Evolutionary conservation across 2,888 invertebrate genomes (phyloP), one percentile per base, ranked within the genome.

Genomic region (Belgica antarctica): DNA sequence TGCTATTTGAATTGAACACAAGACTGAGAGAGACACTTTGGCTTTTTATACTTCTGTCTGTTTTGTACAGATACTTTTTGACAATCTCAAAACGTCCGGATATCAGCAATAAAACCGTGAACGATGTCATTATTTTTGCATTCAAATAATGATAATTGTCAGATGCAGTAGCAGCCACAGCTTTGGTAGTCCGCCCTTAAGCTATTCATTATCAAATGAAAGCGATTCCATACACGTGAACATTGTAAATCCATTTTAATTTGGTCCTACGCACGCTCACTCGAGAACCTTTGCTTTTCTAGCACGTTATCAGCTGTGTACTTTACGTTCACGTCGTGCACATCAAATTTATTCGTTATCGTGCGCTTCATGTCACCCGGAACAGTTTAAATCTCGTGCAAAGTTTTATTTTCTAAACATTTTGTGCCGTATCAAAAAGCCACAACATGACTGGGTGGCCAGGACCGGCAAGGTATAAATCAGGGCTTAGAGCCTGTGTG

Each of bases 281-380:
- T 19, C 19, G 12, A 22, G 15, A 41, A 52, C 22, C 22, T 17
- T 22, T 5, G 12, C 19, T 5, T n/a, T 31, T 52, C 12, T 52
- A 2, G 22, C 41, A 31, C 52, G 17, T 52, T 52, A 52, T 52
- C 52, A 22, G 19, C 19, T 17, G 3, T 8, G 12, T 31, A 12
- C 34, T 31, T 31, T 31, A 31, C 34, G 34, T 8, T 31, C 34
- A 12, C 5, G 34, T 22, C 52, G 22, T 52, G 17, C 34, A 31
- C 34, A 31, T 19, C 17, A 52, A 52, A 52, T 52, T 17, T 22
- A 52, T 52, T 52, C 52, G 5, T n/a, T 52, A 52, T 52, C 52
- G 22, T 4, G 46, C 15, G 52, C 52, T 22, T 52, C 52, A 22
- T 52, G 52, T 52, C 52, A 19, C 3, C 22, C 22, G 52, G 52